Evolutionary conservation across 2,113 vertebrate species (phyloP).

Genomic region (Pipra filicauda): DNA sequence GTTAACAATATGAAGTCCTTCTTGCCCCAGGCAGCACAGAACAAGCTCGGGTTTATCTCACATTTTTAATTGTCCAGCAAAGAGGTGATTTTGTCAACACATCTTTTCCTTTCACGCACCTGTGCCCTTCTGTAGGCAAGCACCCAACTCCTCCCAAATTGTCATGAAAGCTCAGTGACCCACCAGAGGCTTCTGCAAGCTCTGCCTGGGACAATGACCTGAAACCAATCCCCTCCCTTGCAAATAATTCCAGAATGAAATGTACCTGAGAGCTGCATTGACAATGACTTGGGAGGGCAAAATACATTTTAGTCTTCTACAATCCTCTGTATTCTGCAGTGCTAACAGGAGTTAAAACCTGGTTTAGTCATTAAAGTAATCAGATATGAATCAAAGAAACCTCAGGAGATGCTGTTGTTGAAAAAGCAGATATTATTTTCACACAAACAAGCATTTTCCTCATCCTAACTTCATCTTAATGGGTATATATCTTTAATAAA

Average conservation of each 20-base stretch:
- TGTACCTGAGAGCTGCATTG: background rate
- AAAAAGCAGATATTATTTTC: slow-evolving; percentile 43
- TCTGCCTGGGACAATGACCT: background rate
- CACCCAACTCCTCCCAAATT: background rate
- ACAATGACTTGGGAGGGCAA: background rate
- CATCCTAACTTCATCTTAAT: slow-evolving; percentile 9
- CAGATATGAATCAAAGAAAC: slow-evolving; percentile 34
- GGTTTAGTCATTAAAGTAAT: slow-evolving; percentile 37
- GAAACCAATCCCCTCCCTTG: background rate
- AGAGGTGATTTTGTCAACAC: background rate
- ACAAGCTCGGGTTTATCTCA: background rate
- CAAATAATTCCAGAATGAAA: background rate
- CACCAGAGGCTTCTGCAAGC: background rate
- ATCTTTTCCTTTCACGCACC: background rate
- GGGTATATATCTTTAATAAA: slow-evolving; percentile 36
- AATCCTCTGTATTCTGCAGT: background rate
- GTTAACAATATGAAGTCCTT: background rate
- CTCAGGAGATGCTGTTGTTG: slow-evolving; percentile 20
- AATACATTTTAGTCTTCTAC: background rate
- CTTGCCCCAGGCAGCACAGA: background rate
- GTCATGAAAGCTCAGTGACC: background rate
- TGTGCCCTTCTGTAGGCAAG: background rate
- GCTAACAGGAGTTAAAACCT: slow-evolving; percentile 3
- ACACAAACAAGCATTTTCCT: slow-evolving; percentile 41
- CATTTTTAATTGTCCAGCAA: background rate